phyloP scores from a whole-genome alignment of 1,140 invertebrate species.

The Drosophila ercepeae region DNA sequence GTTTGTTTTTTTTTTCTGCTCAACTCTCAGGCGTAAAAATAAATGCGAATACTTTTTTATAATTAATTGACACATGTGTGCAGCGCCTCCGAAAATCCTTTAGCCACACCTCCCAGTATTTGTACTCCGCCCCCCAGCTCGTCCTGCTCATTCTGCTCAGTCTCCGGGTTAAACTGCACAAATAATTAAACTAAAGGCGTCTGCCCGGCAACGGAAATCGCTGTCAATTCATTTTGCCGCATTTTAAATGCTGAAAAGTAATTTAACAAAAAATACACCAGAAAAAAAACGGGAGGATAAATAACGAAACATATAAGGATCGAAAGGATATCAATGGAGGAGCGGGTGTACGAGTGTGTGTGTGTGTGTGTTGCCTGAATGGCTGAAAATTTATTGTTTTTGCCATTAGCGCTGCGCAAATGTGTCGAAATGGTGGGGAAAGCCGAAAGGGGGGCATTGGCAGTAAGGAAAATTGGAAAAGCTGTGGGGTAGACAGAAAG shows the following conservation, averaged over 20 bases:
- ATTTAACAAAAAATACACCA: slow-evolving; percentile 27
- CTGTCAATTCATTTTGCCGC: slow-evolving; percentile 79
- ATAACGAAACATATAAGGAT: slow-evolving; percentile 58
- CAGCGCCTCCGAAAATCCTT: slow-evolving; percentile 30
- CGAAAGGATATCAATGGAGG: slow-evolving; percentile 65
- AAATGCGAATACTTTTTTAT: slow-evolving; percentile 53
- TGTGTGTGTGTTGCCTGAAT: slow-evolving; percentile 25
- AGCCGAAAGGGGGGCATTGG: not conserved
- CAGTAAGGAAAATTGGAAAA: not conserved
- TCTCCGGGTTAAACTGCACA: slow-evolving; percentile 49
- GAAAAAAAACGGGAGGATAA: slow-evolving; percentile 5
- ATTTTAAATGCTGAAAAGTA: slow-evolving; percentile 79
- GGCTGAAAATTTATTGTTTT: slow-evolving; percentile 74
- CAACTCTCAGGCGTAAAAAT: slow-evolving; percentile 34
- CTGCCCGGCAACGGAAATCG: slow-evolving; percentile 59
- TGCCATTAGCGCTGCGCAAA: slow-evolving; percentile 74
- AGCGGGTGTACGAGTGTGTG: slow-evolving; percentile 2
- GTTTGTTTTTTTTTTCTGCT: slow-evolving; percentile 30
- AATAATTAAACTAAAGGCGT: slow-evolving; percentile 76
- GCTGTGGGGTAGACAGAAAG: slow-evolving; percentile 22
- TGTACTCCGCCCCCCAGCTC: not conserved
- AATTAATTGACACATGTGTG: slow-evolving; percentile 75
- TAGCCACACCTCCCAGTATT: not conserved
- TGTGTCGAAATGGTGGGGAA: slow-evolving; percentile 15
- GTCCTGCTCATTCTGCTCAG: too few species aligned